These are phyloP conservation scores for Drosophila setifemur DNA, from an alignment of 1,140 invertebrate species.

Conservation along the genomic window DNA sequence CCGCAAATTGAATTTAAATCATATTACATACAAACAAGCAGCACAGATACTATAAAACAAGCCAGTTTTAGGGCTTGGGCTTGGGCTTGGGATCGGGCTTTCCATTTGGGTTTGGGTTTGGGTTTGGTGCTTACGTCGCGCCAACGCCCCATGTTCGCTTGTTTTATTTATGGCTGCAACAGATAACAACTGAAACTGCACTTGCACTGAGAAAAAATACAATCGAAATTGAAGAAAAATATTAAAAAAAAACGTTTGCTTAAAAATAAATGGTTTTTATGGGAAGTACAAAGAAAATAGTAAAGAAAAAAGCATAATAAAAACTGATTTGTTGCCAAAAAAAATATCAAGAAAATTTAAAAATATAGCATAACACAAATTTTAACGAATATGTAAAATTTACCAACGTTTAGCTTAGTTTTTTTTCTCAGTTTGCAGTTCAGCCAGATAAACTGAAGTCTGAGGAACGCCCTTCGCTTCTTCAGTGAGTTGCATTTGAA, in stretches of 20 bases:
- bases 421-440: constrained; percentile 3
- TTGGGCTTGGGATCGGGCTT: constrained; percentile 1
- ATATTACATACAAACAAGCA: constrained; percentile 60
- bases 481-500: constrained; percentile 43
- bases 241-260: too few species aligned
- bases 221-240: too few species aligned
- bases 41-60: constrained; percentile 20
- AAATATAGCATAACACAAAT: too few species aligned
- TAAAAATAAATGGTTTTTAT: too few species aligned
- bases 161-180: constrained; percentile 69
- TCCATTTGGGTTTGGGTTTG: background rate
- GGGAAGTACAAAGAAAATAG: too few species aligned
- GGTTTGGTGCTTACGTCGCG: constrained; percentile 33
- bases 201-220: too few species aligned
- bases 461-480: constrained; percentile 45
- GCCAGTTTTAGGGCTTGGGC: constrained; percentile 2
- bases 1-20: constrained; percentile 80
- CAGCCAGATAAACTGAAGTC: background rate
- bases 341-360: too few species aligned
- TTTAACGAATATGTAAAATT: too few species aligned
- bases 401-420: background rate
- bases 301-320: too few species aligned
- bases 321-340: too few species aligned
- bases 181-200: constrained; percentile 15
- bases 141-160: constrained; percentile 51